These are phyloP conservation scores for Urocitellus parryii DNA, from an alignment of 2,113 vertebrate genomes.

Conservation along the genomic window DNA sequence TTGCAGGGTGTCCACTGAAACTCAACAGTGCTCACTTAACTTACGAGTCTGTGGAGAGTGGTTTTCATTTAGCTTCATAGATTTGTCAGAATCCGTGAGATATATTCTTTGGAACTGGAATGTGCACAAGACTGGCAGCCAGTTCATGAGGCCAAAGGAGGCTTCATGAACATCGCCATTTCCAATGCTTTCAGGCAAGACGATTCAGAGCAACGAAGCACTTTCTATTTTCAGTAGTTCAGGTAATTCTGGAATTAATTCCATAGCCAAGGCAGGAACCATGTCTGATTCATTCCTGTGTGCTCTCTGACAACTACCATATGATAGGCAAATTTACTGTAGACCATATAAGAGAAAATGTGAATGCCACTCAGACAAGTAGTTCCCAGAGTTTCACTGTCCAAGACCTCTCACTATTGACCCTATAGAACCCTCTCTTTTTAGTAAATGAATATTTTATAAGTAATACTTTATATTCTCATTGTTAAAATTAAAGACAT, in stretches of 20 bases:
- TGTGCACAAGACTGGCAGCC: background rate
- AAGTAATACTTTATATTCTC: background rate
- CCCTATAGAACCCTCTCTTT: background rate
- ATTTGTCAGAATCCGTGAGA: slow-evolving; percentile 6
- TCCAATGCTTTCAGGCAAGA: background rate
- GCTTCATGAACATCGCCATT: background rate
- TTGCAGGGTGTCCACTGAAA: background rate
- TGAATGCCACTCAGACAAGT: background rate
- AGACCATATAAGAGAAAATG: background rate
- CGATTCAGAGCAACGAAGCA: background rate
- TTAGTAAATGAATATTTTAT: background rate
- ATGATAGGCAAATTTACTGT: background rate
- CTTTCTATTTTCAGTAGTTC: background rate
- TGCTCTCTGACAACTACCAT: background rate
- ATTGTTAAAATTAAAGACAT: background rate
- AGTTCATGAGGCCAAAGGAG: background rate
- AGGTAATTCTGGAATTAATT: background rate
- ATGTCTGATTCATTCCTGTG: background rate
- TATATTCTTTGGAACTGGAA: background rate
- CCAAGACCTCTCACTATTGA: background rate
- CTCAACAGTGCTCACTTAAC: background rate
- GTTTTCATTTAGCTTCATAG: slow-evolving; percentile 38
- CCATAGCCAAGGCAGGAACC: background rate
- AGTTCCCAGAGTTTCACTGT: background rate
- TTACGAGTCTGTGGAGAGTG: background rate